These are phyloP conservation scores for Geotrypetes seraphini DNA, from an alignment of 2,797 vertebrate genomes.

Conservation along the genomic window DNA sequence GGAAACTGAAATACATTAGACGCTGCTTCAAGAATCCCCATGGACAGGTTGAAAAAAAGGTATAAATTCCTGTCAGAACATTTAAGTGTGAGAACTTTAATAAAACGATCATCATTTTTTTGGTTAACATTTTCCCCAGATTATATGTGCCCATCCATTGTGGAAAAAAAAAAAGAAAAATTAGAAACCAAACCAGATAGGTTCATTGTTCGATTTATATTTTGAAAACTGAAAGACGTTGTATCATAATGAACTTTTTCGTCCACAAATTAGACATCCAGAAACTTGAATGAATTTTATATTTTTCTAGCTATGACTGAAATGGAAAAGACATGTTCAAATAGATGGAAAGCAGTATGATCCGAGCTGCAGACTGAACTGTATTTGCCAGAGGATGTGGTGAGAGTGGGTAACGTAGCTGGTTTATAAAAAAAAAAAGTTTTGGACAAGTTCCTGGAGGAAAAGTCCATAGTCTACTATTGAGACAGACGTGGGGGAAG, in stretches of 20 bases:
- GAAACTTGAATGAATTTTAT: constrained; percentile 26
- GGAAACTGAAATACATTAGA: constrained; percentile 9
- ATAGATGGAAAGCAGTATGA: constrained; percentile 5
- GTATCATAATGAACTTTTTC: background rate
- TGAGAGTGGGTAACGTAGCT: no score
- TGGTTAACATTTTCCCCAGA: background rate
- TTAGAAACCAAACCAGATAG: background rate
- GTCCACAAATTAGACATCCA: constrained; percentile 10
- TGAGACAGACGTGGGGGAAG: no score
- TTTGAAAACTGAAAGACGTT: constrained; percentile 12
- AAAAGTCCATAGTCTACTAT: no score
- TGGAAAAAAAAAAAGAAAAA: background rate
- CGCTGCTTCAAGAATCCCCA: background rate
- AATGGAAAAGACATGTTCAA: constrained; percentile 12
- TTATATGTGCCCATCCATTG: constrained; percentile 10
- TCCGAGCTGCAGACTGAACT: constrained; percentile 5
- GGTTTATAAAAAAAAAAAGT: no score
- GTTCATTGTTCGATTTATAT: constrained; percentile 8
- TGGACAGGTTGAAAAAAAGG: fast-evolving
- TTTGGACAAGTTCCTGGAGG: no score
- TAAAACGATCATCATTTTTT: background rate
- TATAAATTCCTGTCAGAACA: background rate
- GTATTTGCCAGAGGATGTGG: no score
- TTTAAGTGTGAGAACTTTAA: constrained; percentile 8
- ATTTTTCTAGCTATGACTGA: constrained; percentile 15